phyloP scores from a whole-genome alignment of 2,797 vertebrate genomes.

The Odontamblyopus rebecca region DNA sequence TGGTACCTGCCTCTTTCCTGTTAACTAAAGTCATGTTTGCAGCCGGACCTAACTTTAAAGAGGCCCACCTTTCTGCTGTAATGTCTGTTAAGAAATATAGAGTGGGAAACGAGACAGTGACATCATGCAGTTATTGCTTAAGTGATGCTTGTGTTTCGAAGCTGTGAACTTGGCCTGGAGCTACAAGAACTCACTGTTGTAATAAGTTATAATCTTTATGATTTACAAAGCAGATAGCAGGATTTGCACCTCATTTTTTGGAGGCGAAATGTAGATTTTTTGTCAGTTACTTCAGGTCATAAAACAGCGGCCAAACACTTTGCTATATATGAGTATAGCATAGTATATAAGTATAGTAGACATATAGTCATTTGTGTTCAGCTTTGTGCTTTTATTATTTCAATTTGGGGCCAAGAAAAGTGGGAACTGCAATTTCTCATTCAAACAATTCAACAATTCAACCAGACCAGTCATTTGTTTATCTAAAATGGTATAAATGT shows the following conservation, averaged over 20 bases:
- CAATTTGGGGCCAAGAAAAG: not conserved
- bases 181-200: not conserved
- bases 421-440: not conserved
- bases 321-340: no score
- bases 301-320: no score
- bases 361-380: no score
- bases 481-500: not conserved
- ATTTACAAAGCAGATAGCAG: no score
- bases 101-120: not conserved
- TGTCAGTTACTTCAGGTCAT: not conserved
- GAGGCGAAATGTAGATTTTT: not conserved
- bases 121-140: not conserved
- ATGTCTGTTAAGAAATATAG: not conserved
- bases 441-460: not conserved
- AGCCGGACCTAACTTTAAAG: not conserved
- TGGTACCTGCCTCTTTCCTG: conserved; percentile 55
- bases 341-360: no score
- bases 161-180: not conserved
- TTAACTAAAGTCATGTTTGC: conserved; percentile 27
- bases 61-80: not conserved
- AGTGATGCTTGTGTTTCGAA: not conserved
- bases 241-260: not conserved
- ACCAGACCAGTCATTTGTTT: not conserved
- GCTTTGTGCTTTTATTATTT: not conserved
- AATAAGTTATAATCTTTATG: not conserved